Percentiles rank a stretch among this genome's conserved stretches.
Evolutionary conservation across 2,797 vertebrate genomes (phyloP).

Genomic region (Meriones psammophilus): DNA sequence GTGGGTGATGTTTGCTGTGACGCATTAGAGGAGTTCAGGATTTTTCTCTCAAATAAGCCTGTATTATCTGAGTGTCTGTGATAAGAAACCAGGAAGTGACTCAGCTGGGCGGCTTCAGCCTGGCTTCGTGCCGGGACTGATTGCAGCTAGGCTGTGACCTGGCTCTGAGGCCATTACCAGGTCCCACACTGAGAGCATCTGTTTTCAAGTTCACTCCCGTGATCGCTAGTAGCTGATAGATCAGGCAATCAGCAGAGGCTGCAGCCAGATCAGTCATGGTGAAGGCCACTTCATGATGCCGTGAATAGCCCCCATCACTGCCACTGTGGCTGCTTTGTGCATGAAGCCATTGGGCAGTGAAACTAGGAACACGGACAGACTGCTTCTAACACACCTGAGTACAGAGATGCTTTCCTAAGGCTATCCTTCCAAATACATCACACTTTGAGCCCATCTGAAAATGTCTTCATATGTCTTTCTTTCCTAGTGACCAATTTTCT

Average conservation of each 20-base stretch:
- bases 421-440: neutral
- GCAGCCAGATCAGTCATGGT: neutral
- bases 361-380: too few species aligned
- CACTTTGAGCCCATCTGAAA: neutral
- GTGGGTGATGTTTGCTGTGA: neutral
- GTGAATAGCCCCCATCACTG: neutral
- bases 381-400: neutral
- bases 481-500: neutral
- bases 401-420: neutral
- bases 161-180: neutral
- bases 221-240: neutral
- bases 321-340: neutral
- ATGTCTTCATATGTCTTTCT: neutral
- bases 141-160: neutral
- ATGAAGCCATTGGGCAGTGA: neutral
- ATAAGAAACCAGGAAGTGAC: neutral
- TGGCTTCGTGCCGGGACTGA: neutral
- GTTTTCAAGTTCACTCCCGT: neutral
- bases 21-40: neutral
- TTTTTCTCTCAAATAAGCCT: neutral
- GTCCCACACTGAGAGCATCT: neutral
- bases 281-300: neutral
- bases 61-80: neutral
- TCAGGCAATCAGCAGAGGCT: neutral
- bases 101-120: neutral